These are phyloP conservation scores for Helicoverpa assulta DNA, from an alignment of 2,888 invertebrate genomes.

Conservation along the genomic window DNA sequence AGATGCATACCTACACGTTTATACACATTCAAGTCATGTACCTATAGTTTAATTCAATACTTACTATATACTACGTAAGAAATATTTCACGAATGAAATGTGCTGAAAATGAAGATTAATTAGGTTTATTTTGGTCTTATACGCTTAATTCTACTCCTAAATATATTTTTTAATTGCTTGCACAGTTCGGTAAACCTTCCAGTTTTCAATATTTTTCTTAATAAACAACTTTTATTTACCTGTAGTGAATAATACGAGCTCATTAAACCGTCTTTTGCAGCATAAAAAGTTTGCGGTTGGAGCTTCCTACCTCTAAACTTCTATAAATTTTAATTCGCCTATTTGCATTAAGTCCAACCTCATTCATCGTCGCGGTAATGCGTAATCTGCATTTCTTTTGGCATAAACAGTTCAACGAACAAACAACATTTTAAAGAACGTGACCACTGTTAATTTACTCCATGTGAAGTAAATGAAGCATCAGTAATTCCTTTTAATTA, in stretches of 20 bases:
- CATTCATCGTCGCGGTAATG: slow-evolving; percentile 42
- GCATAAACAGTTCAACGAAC: slow-evolving; percentile 35
- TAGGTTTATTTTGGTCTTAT: too few species aligned
- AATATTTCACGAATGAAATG: too few species aligned
- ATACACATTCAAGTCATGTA: too few species aligned
- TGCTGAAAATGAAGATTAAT: too few species aligned
- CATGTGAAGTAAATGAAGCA: background rate
- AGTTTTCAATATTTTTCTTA: slow-evolving; percentile 16
- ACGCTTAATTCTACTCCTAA: too few species aligned
- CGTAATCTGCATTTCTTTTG: slow-evolving; percentile 51
- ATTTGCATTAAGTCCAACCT: slow-evolving; percentile 55
- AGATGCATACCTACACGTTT: too few species aligned
- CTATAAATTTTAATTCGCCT: slow-evolving; percentile 46
- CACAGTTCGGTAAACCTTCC: background rate
- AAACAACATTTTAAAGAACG: background rate
- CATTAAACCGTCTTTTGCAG: slow-evolving; percentile 46
- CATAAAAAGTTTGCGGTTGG: slow-evolving; percentile 32
- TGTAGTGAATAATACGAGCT: slow-evolving; percentile 40
- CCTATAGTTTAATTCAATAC: too few species aligned
- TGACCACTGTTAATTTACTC: background rate
- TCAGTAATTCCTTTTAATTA: slow-evolving; percentile 20
- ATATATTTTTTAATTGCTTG: too few species aligned
- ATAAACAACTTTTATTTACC: slow-evolving; percentile 31
- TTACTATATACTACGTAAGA: too few species aligned
- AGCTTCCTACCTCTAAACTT: slow-evolving; percentile 32